Evolutionary conservation across 2,113 vertebrate species (phyloP), one percentile per base, ranked within the genome.

Genomic region (Peromyscus polionotus): DNA sequence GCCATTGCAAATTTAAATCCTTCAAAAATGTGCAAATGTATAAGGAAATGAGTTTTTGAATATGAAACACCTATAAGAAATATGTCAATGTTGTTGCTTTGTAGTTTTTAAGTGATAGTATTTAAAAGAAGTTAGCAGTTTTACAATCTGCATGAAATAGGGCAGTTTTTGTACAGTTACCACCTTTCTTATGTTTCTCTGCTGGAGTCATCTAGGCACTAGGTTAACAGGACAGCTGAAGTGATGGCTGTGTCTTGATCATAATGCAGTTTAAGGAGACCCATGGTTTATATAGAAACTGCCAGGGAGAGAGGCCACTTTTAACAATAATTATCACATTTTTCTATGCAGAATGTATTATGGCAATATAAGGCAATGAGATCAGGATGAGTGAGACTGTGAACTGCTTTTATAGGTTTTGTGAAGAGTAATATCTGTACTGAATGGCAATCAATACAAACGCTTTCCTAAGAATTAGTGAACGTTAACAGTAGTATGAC

Each of bases 1-100:
- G 70, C 26, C 22, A 67, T 67, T 98, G 73, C 83, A 97, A 81
- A 57, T 98, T 89, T 92, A 92, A 97, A 95, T 97, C 89, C 67
- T 79, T 70, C 96, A 63, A 51, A 9, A 10, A 95, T 98, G 79
- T 81, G 16, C 84, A 96, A 81, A 61, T 97, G 31, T 95, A 39
- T 95, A 54, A 72, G 77, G 73, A 51, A 96, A 94, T 88, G 12
- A 20, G 19, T n/a, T 94, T 42, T 57, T 83, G 48, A 97, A 36
- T 68, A 61, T 73, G 48, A 97, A 95, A 93, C 24, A 57, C 39
- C 91, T 97, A 59, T 79, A 17, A 83, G 91, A 97, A 96, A 93
- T 90, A 87, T 1, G 20, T 95, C 76, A 36, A 12, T n/a, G 72
- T 83, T 93, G 45, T 51, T 76, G 5, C 73, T 72, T 61, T 63